Base-by-base conservation (phyloP, 2,113 vertebrate genomes). In the Azemiops feae region DNA sequence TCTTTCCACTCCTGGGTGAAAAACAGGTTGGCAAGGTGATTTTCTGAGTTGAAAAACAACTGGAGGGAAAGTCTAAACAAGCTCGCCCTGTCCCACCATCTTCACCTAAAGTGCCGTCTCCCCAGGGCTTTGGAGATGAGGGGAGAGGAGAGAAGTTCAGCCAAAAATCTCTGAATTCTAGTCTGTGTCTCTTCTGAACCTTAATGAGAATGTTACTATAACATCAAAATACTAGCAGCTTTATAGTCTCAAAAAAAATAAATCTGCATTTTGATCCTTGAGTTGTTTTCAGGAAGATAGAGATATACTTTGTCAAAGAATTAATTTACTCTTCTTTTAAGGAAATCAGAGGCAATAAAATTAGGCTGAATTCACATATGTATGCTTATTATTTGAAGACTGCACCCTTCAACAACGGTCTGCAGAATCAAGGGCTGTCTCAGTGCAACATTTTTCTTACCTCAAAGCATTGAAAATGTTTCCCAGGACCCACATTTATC, bases 31-130 rank as follows among this genome's bases (percentile, higher is more conserved):
- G 87, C 5, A 39, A 92, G 39, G 60, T 2, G 30, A 39, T 47
- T 45, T 92, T 53, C 55, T 92, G 25, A 89, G 25, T 9, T 89
- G 64, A 43, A 92, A 92, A 92, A 89, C 18, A 57, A 47, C 88
- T 11, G 39, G 60, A 55, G 92, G 64, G 53, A 81, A 34, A 47
- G 52, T 10, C 39, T 47, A 57, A 92, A 69, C 87, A 85, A 54
- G 10, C n/a, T 47, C 18, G 1, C 39, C 60, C 25, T 74, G 52
- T 5, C 88, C 50, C 8, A 12, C 30, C 74, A 55, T 43, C 90
- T 57, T 86, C 58, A 16, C 30, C 18, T 64, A 25, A 86, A 11
- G 22, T 34, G 30, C 43, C n/a, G 4, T 27, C 3, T 85, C 34
- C 74, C 52, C 30, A 58, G 81, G 91, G 86, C 23, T 69, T 50